These are phyloP conservation scores for Willisornis vidua DNA, from an alignment of 2,113 vertebrate species.

Conservation along the genomic window DNA sequence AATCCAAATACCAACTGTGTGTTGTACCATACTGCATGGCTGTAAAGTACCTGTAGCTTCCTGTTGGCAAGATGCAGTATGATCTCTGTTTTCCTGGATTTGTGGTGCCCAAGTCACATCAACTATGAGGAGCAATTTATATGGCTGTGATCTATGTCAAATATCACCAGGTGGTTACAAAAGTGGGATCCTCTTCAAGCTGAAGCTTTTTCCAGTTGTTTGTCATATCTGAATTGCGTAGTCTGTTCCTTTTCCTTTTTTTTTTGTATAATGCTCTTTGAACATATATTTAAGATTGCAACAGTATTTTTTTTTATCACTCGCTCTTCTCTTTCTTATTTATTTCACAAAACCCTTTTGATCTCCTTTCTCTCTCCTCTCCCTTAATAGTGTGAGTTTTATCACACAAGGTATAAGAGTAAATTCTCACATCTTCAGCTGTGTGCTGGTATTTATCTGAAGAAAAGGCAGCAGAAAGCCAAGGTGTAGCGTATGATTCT, in stretches of 20 bases:
- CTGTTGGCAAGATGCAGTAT: background rate
- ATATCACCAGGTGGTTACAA: background rate
- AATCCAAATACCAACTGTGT: background rate
- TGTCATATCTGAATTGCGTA: background rate
- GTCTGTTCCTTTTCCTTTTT: background rate
- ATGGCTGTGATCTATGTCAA: background rate
- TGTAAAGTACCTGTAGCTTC: background rate
- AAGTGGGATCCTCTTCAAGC: background rate
- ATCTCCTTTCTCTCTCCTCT: background rate
- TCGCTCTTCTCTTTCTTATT: background rate
- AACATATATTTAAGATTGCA: background rate
- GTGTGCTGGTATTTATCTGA: background rate
- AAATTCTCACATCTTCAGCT: background rate
- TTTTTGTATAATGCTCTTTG: background rate
- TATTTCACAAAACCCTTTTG: background rate
- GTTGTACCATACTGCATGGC: too few relatives aligned
- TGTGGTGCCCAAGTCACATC: background rate
- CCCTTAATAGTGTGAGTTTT: accelerated
- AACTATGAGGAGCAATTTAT: background rate
- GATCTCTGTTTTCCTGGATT: background rate
- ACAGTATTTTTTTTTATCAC: background rate
- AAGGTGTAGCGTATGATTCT: background rate
- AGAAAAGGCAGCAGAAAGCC: background rate
- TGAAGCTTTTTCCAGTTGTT: background rate
- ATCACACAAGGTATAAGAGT: background rate